Evolutionary conservation across 2,113 vertebrate genomes (phyloP).

Genomic region (Petroica traversi): DNA sequence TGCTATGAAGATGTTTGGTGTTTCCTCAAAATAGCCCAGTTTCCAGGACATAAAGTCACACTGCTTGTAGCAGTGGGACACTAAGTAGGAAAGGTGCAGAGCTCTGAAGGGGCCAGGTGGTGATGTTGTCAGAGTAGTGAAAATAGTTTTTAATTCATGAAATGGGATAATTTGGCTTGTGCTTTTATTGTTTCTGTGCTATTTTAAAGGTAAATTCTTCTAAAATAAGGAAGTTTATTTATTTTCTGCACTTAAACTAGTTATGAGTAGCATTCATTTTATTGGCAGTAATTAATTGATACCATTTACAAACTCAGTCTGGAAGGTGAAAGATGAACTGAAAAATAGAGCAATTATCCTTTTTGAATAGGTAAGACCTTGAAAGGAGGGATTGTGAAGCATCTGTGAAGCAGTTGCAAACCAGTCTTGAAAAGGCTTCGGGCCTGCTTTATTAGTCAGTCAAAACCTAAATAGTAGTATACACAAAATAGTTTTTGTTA

Average conservation of each 20-base stretch:
- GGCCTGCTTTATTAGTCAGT: neutral
- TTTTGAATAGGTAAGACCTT: neutral
- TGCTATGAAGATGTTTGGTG: neutral
- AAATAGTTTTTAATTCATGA: neutral
- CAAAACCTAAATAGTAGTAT: neutral
- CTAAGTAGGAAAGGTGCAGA: neutral
- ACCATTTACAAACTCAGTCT: neutral
- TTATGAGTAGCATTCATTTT: neutral
- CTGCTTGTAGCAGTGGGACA: neutral
- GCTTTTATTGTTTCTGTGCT: neutral
- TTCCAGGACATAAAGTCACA: accelerated
- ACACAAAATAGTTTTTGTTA: neutral
- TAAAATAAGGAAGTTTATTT: neutral
- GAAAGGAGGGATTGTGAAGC: neutral
- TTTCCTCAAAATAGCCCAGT: neutral
- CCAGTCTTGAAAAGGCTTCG: neutral
- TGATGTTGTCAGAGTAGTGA: neutral
- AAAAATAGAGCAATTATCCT: neutral
- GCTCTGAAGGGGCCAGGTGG: neutral
- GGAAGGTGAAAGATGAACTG: neutral
- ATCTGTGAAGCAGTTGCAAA: neutral
- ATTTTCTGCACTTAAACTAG: neutral
- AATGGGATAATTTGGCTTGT: neutral
- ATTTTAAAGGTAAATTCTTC: neutral
- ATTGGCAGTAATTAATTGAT: neutral